Conservation (phyloP, 2,113 vertebrate genomes). For the Leucosticte australis region DNA sequence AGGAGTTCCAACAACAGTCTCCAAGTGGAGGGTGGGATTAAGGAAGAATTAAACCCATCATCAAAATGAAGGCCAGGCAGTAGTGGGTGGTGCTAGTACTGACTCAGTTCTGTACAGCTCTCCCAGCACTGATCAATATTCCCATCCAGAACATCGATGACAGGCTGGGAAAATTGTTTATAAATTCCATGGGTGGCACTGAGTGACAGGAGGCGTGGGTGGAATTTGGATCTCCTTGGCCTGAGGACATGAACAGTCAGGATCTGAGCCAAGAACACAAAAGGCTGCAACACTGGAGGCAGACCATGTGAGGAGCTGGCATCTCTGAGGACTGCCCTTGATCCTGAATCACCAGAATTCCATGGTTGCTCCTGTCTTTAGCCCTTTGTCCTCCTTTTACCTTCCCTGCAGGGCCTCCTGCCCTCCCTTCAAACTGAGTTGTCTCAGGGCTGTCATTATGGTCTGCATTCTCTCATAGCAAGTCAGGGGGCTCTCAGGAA, state of each 20-base stretch:
- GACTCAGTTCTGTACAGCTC: not conserved
- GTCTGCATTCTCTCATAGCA: not conserved
- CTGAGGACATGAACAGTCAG: rapidly evolving
- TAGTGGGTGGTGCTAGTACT: not conserved
- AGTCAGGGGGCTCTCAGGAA: not conserved
- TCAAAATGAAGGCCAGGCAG: not conserved
- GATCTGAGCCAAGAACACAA: not conserved
- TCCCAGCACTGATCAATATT: not conserved
- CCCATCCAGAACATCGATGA: not conserved
- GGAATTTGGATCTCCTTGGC: not conserved
- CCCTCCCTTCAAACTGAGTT: not conserved
- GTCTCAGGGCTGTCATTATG: not conserved
- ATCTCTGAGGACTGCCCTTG: not conserved
- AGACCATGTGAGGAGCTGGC: not conserved
- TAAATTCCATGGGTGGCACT: rapidly evolving
- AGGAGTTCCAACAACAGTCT: not conserved
- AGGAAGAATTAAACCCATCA: not conserved
- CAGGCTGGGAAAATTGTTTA: not conserved
- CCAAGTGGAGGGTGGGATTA: not conserved
- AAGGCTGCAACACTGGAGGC: not conserved
- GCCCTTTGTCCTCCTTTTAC: not conserved
- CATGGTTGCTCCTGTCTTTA: not conserved
- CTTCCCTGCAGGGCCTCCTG: not conserved
- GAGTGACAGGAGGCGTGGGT: not conserved
- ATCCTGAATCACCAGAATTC: not conserved